Evolutionary conservation across 2,113 vertebrate genomes (phyloP).

Genomic region (Dascyllus trimaculatus): DNA sequence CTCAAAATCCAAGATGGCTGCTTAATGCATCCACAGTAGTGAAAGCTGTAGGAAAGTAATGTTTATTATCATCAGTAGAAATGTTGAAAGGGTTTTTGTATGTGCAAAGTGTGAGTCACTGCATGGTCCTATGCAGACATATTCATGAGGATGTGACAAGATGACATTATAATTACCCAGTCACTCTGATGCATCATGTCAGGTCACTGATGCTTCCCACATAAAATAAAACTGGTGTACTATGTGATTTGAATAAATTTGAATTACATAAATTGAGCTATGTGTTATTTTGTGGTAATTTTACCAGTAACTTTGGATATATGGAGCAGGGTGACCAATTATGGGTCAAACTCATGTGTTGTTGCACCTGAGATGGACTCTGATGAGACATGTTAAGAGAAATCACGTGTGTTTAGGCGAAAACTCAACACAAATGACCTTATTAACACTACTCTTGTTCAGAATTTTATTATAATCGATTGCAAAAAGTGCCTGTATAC

Average conservation of each 20-base stretch:
- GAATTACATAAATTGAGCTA: not conserved
- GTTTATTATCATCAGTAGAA: no score
- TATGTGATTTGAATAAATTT: no score
- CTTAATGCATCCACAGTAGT: no score
- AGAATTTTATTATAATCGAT: not conserved
- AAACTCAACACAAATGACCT: no score
- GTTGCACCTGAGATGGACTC: not conserved
- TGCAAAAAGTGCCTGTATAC: not conserved
- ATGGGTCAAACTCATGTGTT: not conserved
- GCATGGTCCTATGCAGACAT: no score
- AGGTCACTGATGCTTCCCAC: not conserved
- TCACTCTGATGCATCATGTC: constrained; percentile 1
- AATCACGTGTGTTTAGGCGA: not conserved
- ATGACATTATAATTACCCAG: constrained; percentile 4
- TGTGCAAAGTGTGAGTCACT: no score
- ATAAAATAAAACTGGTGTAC: not conserved
- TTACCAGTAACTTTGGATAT: no score
- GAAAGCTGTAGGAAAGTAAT: no score
- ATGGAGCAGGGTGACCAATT: no score
- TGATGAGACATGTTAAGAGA: not conserved
- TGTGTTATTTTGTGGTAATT: not conserved
- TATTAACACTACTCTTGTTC: no score
- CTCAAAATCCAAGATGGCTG: no score
- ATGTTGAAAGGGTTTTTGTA: no score
- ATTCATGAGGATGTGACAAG: not conserved